Evolutionary conservation across 2,797 vertebrate genomes (phyloP), one percentile per base, ranked within the genome.

Genomic region (Botia almorhae): DNA sequence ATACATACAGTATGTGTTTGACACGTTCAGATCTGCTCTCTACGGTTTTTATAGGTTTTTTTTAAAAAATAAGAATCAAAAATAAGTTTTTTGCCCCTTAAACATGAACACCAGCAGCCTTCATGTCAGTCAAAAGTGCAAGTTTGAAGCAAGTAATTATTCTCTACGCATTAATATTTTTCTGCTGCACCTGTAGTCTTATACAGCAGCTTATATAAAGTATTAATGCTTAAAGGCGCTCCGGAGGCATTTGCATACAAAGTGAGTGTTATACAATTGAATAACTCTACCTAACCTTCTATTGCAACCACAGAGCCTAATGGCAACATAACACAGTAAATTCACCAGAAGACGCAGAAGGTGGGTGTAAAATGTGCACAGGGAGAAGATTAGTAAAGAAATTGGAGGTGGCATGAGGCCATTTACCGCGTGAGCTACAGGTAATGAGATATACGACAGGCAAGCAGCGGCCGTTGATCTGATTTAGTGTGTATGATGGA

Each of bases 391-490:
- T 76, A 84, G 58, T 60, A 67, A 14, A 73, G 73, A 78, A 85
- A 82, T 55, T 81, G 81, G 74, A 86, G 79, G 81, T 85, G 81
- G 76, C 46, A 58, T 53, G 76, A 69, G 21, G 61, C 56, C 39
- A 65, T 81, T 74, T 78, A 79, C 68, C 68, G 69, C 65, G 58
- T 69, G 82, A 76, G 73, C 60, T 76, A 81, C 70, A 69, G 74
- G 74, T 86, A 82, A 90, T 83, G 69, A 74, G 53, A 81, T 79
- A 82, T 51, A 69, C 65, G 79, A 83, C 81, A 76, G 69, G 19
- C 70, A 48, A 83, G 73, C 74, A 82, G 76, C 48, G 76, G 67
- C 67, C 74, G 71, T 74, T 82, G 80, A 84, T 85, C 82, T 87
- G 60, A 86, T 86, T 85, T 63, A 67, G 29, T 68, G 39, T 50